Percentiles rank a stretch among this genome's conserved stretches.
phyloP scores from a whole-genome alignment of 2,888 invertebrate species.

The Drosophila limbata region DNA sequence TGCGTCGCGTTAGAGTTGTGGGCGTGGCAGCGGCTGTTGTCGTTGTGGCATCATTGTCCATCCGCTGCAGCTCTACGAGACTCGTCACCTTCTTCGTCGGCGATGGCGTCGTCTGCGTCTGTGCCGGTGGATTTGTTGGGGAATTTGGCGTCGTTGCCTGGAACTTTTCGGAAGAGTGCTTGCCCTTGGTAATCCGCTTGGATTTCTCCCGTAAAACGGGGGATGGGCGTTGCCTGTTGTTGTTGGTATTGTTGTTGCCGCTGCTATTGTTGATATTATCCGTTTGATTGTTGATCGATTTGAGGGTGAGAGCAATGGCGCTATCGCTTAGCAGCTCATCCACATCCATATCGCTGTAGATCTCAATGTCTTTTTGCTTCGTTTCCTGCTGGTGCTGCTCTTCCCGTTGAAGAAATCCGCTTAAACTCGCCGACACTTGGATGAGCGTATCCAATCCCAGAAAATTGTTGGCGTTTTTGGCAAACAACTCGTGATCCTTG shows the following conservation, averaged over 20 bases:
- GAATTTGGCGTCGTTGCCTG: slow-evolving; percentile 54
- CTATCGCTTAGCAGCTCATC: slow-evolving; percentile 71
- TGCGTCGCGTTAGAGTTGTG: slow-evolving; percentile 58
- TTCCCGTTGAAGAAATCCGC: slow-evolving; percentile 88
- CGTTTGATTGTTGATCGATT: slow-evolving; percentile 15
- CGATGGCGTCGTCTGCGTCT: slow-evolving; percentile 27
- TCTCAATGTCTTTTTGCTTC: slow-evolving; percentile 42
- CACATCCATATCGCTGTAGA: slow-evolving; percentile 76
- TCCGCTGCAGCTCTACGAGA: slow-evolving; percentile 55
- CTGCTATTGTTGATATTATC: slow-evolving; percentile 64
- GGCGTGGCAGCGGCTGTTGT: slow-evolving; percentile 49
- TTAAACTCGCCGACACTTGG: slow-evolving; percentile 88
- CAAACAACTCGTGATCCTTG: slow-evolving; percentile 90
- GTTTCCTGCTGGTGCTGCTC: slow-evolving; percentile 84
- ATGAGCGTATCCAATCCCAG: slow-evolving; percentile 91
- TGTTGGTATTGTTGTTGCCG: slow-evolving; percentile 76
- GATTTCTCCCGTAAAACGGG: slow-evolving; percentile 82
- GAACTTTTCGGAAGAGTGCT: slow-evolving; percentile 83
- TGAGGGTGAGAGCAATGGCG: slow-evolving; percentile 35
- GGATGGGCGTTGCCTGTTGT: slow-evolving; percentile 58
- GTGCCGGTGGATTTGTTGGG: neutral
- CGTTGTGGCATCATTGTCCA: slow-evolving; percentile 47
- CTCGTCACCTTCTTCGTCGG: slow-evolving; percentile 52
- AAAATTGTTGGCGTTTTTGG: slow-evolving; percentile 91
- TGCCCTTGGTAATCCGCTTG: slow-evolving; percentile 81